phyloP scores from a whole-genome alignment of 2,888 invertebrate genomes.

The Ochlodes sylvanus region DNA sequence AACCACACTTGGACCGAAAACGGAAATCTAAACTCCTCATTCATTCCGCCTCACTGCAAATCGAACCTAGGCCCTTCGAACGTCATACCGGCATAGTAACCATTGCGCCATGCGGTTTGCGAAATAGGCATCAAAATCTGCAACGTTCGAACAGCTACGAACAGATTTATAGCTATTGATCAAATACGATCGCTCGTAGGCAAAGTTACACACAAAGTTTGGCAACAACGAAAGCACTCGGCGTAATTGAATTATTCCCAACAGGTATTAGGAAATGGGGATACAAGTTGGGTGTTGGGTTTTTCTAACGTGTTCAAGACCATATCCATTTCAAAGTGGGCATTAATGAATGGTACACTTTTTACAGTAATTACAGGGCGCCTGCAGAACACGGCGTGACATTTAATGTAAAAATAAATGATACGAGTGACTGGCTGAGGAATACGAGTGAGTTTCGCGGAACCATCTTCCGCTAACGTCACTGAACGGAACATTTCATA shows the following conservation, averaged over 20 bases:
- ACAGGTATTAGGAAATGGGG: background rate
- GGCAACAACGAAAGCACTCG: background rate
- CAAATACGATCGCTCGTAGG: too few species aligned
- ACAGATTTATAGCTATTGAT: too few species aligned
- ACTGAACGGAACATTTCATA: background rate
- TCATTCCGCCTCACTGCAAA: too few species aligned
- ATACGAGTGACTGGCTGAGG: constrained; percentile 15
- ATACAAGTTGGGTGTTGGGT: background rate
- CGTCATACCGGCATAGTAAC: too few species aligned
- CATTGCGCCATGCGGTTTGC: too few species aligned
- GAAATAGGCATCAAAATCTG: too few species aligned
- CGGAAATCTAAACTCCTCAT: too few species aligned
- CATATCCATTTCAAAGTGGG: constrained; percentile 33
- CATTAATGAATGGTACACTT: constrained; percentile 28
- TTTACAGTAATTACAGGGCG: constrained; percentile 30
- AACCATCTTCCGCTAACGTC: constrained; percentile 23
- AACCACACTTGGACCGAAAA: too few species aligned
- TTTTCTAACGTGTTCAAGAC: constrained; percentile 4
- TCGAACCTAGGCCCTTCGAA: too few species aligned
- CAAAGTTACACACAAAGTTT: background rate
- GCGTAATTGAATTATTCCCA: background rate
- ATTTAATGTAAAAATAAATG: constrained; percentile 29
- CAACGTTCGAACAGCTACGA: too few species aligned
- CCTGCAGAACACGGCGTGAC: constrained; percentile 18
- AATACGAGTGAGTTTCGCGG: constrained; percentile 1